Conservation (phyloP, 2,797 vertebrate genomes). For the Chrysocyon brachyurus region DNA sequence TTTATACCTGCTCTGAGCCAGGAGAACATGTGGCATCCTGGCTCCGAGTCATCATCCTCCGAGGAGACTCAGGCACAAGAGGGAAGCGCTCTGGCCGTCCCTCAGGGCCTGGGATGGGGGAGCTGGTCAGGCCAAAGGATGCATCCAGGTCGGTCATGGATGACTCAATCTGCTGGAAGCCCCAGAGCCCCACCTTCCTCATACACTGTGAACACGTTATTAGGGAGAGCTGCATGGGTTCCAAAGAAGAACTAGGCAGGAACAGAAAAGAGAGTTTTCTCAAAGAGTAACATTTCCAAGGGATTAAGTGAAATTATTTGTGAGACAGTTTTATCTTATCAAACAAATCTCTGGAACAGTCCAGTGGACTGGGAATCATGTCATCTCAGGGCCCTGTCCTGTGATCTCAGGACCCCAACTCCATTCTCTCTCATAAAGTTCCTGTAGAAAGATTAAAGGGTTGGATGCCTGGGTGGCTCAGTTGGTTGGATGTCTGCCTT, state of each 20-base stretch:
- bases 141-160: conserved; percentile 85
- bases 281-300: conserved; percentile 18
- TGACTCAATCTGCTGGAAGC: conserved; percentile 94
- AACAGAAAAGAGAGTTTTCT: conserved; percentile 30
- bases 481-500: too few relatives aligned
- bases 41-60: conserved; percentile 95
- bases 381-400: background rate
- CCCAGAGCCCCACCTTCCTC: conserved; percentile 96
- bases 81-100: conserved; percentile 81
- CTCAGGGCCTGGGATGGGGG: conserved; percentile 75
- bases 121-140: conserved; percentile 54
- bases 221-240: conserved; percentile 91
- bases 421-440: background rate
- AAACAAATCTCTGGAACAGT: background rate
- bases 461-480: background rate
- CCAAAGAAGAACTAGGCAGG: conserved; percentile 87
- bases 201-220: conserved; percentile 95
- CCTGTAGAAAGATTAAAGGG: background rate
- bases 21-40: conserved; percentile 89
- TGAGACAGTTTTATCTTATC: background rate
- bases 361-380: background rate
- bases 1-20: conserved; percentile 87
- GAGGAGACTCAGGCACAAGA: conserved; percentile 88
- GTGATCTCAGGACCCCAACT: background rate
- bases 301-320: background rate